These are phyloP conservation scores for Cotesia congregata DNA, from an alignment of 2,888 invertebrate species.

Conservation along the genomic window DNA sequence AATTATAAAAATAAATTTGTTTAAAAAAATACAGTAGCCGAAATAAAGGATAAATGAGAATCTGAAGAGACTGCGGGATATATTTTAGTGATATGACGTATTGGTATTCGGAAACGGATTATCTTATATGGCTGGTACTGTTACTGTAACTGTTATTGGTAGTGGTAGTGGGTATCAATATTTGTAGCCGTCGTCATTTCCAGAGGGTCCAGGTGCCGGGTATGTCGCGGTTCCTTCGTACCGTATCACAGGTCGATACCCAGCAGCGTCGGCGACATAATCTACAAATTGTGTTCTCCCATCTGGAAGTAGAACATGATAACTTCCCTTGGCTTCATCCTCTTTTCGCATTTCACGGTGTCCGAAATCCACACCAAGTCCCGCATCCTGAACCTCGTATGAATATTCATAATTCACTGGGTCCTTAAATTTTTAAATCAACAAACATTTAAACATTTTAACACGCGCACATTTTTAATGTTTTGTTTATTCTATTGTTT, in stretches of 20 bases:
- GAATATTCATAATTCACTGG: constrained; percentile 78
- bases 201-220: constrained; percentile 55
- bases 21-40: too few species aligned
- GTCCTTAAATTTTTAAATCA: constrained; percentile 66
- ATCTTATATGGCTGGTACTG: neutral
- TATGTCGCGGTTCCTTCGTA: constrained; percentile 69
- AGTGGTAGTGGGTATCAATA: constrained; percentile 52
- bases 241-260: constrained; percentile 76
- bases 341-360: constrained; percentile 78
- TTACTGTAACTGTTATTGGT: too few species aligned
- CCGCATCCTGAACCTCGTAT: constrained; percentile 76
- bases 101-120: neutral
- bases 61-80: neutral
- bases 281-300: constrained; percentile 78
- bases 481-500: neutral
- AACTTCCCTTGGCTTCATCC: constrained; percentile 76
- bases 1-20: too few species aligned
- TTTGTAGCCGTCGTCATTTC: constrained; percentile 59
- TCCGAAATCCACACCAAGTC: constrained; percentile 75
- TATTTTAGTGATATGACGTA: neutral
- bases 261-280: constrained; percentile 76
- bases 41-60: neutral
- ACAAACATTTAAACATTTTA: neutral
- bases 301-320: constrained; percentile 77
- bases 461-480: neutral